Evolutionary conservation across 1,140 invertebrate genomes (phyloP).

Genomic region (Euwallacea similis): DNA sequence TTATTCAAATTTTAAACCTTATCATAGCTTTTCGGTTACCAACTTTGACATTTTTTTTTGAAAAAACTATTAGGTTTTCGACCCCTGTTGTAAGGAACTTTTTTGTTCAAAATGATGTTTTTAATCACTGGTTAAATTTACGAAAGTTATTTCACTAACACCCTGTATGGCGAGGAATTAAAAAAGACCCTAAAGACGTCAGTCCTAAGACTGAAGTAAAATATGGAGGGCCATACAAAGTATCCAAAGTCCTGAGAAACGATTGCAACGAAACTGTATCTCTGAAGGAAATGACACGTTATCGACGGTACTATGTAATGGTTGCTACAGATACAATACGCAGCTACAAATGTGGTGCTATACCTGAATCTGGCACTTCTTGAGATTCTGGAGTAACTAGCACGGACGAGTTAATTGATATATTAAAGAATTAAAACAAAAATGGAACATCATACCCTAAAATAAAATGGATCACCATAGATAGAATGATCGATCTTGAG

Average conservation of each 20-base stretch:
- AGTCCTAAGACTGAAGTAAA: constrained; percentile 27
- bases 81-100: too few species aligned
- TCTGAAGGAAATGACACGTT: constrained; percentile 25
- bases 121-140: too few species aligned
- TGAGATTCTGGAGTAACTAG: constrained; percentile 20
- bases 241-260: constrained; percentile 23
- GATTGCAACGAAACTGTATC: constrained; percentile 33
- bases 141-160: too few species aligned
- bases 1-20: too few species aligned
- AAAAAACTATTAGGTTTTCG: too few species aligned
- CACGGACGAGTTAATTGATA: constrained; percentile 31
- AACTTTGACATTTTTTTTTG: too few species aligned
- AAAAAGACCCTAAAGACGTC: constrained; percentile 17
- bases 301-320: constrained; percentile 15
- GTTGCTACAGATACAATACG: constrained; percentile 19
- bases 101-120: too few species aligned
- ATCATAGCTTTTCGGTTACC: too few species aligned
- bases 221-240: constrained; percentile 33
- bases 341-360: constrained; percentile 8
- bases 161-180: constrained; percentile 5
- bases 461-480: neutral
- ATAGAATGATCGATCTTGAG: too few species aligned
- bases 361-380: constrained; percentile 7
- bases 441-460: constrained; percentile 7
- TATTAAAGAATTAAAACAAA: constrained; percentile 22